Evolutionary conservation across 1,140 invertebrate genomes (phyloP), one percentile per base, ranked within the genome.

Genomic region (Calliphora vicina): DNA sequence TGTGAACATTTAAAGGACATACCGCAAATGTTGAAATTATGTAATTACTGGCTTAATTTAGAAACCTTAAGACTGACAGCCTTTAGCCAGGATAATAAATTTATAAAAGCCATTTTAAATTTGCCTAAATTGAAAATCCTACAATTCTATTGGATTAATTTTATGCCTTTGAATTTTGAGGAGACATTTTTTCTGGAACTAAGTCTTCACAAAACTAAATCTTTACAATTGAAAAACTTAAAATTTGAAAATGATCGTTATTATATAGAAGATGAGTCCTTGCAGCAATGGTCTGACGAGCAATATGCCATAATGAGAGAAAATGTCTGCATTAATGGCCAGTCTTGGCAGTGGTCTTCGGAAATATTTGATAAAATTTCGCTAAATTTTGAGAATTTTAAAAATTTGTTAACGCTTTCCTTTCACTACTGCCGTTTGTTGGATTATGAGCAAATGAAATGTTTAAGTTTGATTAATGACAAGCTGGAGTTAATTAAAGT

Each of bases 111-210:
- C 1, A 71, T 83, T 27, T 35, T 83, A 20, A 67, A 23, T n/a
- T 43, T 83, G 17, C 27, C 82, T 2, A 6, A 13, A 15, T 80
- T 83, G n/a, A 80, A 80, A 15, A 12, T 13, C 17, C 45, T 83
- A 15, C 74, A 80, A 27, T 83, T 83, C 23, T 80, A 26, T 43
- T 83, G 82, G 82, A 71, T 83, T 9, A 83, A 83, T 45, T 78
- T 78, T 29, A 80, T 71, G 23, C 26, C 50, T 13, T 45, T 67
- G 27, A 80, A 80, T 83, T 83, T 72, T 17, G 74, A 80, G 23
- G 61, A 45, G 27, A 42, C 20, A 13, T 67, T 83, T 3, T 83
- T 80, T 42, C 2, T 15, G 0, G 45, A 83, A 57, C 57, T 80
- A 29, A 15, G 13, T 9, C 17, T 42, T 25, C 8, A 61, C 50